Evolutionary conservation across 2,888 invertebrate species (phyloP), one percentile per base, ranked within the genome.

Genomic region (Slavum lentiscoides): DNA sequence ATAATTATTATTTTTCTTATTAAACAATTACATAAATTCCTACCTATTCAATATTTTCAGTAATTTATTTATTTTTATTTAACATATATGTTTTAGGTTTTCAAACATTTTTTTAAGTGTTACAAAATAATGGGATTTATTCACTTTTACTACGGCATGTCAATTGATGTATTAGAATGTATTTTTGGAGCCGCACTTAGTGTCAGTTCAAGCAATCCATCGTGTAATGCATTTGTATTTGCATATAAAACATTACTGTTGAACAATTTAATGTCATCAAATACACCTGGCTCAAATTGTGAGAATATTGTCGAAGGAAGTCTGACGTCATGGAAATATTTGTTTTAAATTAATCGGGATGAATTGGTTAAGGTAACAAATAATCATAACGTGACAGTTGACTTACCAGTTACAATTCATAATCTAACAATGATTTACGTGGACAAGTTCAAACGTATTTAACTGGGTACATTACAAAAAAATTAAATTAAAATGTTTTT

Each of bases 161-260:
- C 5, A 67, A 67, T 43, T 43, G 43, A 67, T n/a, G 1, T 37
- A 0, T 2, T 64, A 37, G 43, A 67, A 67, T 43, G 43, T 67
- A 43, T 67, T n/a, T 67, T 67, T 43, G 66, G 43, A 6, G 21
- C 43, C n/a, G 43, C 43, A 43, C 66, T 11, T 1, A 67, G 66
- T 67, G 21, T 67, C 13, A 43, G 66, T n/a, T 39, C 66, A 43
- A 21, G n/a, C 23, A 67, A 67, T 43, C 66, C 66, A 13, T n/a
- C 39, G 19, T 67, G 66, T 23, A 19, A 9, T 19, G 66, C n/a
- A 13, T 67, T 67, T n/a, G 66, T 43, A 0, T 67, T n/a, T 43
- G 66, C 66, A 13, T 67, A 67, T n/a, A 67, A 67, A 6, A 67
- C 66, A 43, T 43, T 67, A 67, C n/a, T 67, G 21, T 43, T 67